Percentiles rank a stretch among this genome's conserved stretches.
Evolutionary conservation across 1,140 invertebrate species (phyloP).

Genomic region (Drosophila micromelanica): DNA sequence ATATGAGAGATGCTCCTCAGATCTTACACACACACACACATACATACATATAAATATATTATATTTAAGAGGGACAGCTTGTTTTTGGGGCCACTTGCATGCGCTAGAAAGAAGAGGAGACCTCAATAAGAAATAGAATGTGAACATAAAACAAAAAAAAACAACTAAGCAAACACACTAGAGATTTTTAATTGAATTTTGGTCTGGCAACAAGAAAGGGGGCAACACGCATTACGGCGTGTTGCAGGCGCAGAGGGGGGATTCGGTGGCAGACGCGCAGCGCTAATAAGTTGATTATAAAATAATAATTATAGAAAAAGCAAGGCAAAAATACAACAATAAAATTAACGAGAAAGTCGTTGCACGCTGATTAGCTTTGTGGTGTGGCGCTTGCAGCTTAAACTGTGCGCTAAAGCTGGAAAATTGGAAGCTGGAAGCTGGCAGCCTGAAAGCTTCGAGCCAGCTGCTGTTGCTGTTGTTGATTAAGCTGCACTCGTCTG

Average conservation of each 20-base stretch:
- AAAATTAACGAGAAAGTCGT: conserved; percentile 76
- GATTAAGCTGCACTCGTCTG: conserved; percentile 59
- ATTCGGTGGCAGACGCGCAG: conserved; percentile 18
- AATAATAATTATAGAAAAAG: conserved; percentile 73
- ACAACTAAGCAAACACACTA: conserved; percentile 36
- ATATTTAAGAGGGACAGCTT: neutral
- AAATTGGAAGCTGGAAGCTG: conserved; percentile 29
- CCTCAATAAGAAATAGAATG: conserved; percentile 78
- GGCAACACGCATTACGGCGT: conserved; percentile 50
- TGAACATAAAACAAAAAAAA: conserved; percentile 59
- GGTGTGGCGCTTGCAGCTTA: conserved; percentile 34
- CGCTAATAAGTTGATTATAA: conserved; percentile 81
- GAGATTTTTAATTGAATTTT: conserved; percentile 79
- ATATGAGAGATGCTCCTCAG: conserved; percentile 5
- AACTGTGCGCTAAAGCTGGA: too few species aligned
- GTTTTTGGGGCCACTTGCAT: conserved; percentile 15
- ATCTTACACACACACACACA: neutral
- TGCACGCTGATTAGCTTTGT: conserved; percentile 81
- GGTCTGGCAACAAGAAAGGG: conserved; percentile 39
- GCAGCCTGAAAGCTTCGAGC: conserved; percentile 16
- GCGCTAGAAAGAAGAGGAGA: conserved; percentile 24
- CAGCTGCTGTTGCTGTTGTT: conserved; percentile 49
- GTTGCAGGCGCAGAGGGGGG: conserved; percentile 5
- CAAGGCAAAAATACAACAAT: conserved; percentile 21
- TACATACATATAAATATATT: too few species aligned